Conservation (phyloP, 2,113 vertebrate species). For the Micromys minutus region DNA sequence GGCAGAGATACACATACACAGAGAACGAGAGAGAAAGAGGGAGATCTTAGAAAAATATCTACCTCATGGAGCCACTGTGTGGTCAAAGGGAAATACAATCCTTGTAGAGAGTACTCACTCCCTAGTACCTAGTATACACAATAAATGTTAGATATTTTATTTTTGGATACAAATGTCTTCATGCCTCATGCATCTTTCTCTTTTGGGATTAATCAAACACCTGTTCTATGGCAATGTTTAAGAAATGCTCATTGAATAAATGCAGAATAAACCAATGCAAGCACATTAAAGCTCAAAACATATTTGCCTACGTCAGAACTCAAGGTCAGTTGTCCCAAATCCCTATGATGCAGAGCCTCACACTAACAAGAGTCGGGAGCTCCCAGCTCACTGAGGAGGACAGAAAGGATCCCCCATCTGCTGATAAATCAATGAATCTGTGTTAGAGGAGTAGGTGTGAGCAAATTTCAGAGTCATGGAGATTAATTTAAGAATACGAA, state of each 20-base stretch:
- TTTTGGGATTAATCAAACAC: background rate
- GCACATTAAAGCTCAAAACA: background rate
- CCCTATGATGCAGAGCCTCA: background rate
- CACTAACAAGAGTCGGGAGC: background rate
- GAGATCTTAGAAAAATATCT: background rate
- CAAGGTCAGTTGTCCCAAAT: background rate
- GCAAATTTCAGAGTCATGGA: background rate
- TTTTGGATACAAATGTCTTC: constrained; percentile 3
- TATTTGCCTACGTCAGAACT: background rate
- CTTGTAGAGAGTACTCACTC: background rate
- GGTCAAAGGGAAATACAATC: background rate
- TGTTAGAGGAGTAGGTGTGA: background rate
- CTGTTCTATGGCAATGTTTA: background rate
- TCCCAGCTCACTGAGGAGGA: too few species aligned
- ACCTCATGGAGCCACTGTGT: background rate
- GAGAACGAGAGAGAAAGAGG: background rate
- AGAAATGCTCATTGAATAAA: background rate
- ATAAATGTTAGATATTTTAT: constrained; percentile 11
- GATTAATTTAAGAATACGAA: background rate
- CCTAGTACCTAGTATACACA: background rate
- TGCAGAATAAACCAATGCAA: background rate
- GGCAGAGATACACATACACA: background rate
- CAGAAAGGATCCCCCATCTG: background rate
- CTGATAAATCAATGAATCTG: background rate
- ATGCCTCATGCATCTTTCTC: background rate